Evolutionary conservation across 2,113 vertebrate genomes (phyloP).

Genomic region (Melanostigma gelatinosum): DNA sequence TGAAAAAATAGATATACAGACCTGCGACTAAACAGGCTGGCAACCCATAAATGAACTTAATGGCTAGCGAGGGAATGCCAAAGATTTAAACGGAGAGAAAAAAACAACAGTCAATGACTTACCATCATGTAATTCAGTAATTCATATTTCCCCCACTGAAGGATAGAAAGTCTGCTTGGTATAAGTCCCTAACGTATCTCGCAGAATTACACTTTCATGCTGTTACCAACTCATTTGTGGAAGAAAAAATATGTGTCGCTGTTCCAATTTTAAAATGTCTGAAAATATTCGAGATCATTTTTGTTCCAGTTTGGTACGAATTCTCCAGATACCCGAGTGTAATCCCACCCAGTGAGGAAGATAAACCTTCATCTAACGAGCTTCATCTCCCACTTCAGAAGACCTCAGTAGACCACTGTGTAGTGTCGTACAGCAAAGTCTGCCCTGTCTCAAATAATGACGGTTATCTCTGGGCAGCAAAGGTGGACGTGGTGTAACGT

Average conservation of each 20-base stretch:
- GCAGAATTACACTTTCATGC: neutral
- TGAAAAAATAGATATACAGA: neutral
- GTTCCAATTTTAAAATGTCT: neutral
- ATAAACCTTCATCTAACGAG: neutral
- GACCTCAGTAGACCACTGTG: neutral
- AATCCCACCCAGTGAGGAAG: neutral
- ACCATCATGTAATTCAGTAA: neutral
- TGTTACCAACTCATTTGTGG: neutral
- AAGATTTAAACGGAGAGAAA: slow-evolving; percentile 1
- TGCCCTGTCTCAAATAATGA: neutral
- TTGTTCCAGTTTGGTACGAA: neutral
- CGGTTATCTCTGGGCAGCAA: neutral
- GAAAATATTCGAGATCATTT: neutral
- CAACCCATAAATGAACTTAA: slow-evolving; percentile 25
- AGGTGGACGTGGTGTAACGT: neutral
- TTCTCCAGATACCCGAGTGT: neutral
- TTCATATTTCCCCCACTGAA: neutral
- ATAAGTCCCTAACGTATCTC: neutral
- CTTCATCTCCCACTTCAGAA: neutral
- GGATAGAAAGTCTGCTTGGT: neutral
- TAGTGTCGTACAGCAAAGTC: neutral
- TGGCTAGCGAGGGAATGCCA: slow-evolving; percentile 8
- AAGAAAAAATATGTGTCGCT: neutral
- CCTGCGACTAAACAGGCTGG: slow-evolving; percentile 8
- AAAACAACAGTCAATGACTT: neutral